These are phyloP conservation scores for Diaprepes abbreviatus DNA, from an alignment of 2,888 invertebrate species.

Conservation along the genomic window DNA sequence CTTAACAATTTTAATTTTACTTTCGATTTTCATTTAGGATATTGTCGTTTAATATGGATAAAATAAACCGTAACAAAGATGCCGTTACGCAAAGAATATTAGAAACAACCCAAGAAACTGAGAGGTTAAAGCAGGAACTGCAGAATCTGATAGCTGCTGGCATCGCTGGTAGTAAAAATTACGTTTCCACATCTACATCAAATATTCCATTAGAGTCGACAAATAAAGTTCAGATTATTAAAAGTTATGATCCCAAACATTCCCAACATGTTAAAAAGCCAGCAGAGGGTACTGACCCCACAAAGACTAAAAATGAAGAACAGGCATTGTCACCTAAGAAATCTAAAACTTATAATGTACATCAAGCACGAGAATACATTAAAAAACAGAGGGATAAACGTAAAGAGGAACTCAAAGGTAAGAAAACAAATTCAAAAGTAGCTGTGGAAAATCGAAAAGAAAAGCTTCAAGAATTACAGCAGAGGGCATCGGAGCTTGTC, in stretches of 20 bases:
- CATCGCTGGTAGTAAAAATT: slow-evolving; percentile 43
- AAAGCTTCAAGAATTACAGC: slow-evolving; percentile 67
- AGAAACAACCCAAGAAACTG: slow-evolving; percentile 63
- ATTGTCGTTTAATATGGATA: slow-evolving; percentile 23
- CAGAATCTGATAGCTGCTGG: slow-evolving; percentile 61
- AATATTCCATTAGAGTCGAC: slow-evolving; percentile 24
- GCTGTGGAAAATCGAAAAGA: slow-evolving; percentile 66
- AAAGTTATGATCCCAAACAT: slow-evolving; percentile 52
- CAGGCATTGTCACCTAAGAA: slow-evolving; percentile 51
- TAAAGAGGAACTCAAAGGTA: slow-evolving; percentile 61
- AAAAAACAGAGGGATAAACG: slow-evolving; percentile 71
- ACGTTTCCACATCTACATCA: not conserved
- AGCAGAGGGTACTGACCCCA: not conserved
- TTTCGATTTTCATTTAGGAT: no score
- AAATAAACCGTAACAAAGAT: slow-evolving; percentile 31
- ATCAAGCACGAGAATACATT: slow-evolving; percentile 71
- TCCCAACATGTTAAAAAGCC: slow-evolving; percentile 46
- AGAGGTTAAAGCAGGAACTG: slow-evolving; percentile 62
- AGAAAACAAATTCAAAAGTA: slow-evolving; percentile 55
- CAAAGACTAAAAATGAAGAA: not conserved
- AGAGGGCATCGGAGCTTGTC: slow-evolving; percentile 67
- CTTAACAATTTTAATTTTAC: not conserved
- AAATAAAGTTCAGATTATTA: slow-evolving; percentile 53
- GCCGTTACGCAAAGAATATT: slow-evolving; percentile 56
- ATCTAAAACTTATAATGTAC: slow-evolving; percentile 67